These are phyloP conservation scores for Abramis brama DNA, from an alignment of 2,113 vertebrate species.

Conservation along the genomic window DNA sequence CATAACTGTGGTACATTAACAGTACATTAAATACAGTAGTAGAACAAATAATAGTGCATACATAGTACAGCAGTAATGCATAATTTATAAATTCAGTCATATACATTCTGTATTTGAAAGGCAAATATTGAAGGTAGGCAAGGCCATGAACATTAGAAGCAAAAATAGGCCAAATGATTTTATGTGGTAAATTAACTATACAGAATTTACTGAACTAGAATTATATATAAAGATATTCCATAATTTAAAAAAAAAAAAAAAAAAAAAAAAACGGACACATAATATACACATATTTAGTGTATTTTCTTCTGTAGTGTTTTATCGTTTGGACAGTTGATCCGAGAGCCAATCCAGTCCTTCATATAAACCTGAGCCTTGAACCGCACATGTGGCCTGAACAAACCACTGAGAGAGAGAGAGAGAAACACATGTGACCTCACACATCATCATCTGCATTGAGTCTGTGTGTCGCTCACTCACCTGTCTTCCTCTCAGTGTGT, in stretches of 20 bases:
- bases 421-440: background rate
- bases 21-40: background rate
- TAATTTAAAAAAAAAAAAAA: too few relatives aligned
- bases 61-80: background rate
- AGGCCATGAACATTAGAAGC: background rate
- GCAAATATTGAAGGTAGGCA: background rate
- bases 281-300: background rate
- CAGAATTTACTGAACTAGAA: background rate
- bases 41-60: background rate
- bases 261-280: background rate
- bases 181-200: background rate
- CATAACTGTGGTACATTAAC: background rate
- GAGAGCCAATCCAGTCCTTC: slow-evolving; percentile 91
- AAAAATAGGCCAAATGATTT: background rate
- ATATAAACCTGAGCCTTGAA: slow-evolving; percentile 87
- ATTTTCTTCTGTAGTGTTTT: slow-evolving; percentile 57
- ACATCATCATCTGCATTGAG: too few relatives aligned
- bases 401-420: slow-evolving; percentile 78
- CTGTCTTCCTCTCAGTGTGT: slow-evolving; percentile 77
- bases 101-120: background rate
- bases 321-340: slow-evolving; percentile 86
- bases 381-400: slow-evolving; percentile 86
- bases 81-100: background rate
- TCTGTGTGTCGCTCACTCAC: background rate
- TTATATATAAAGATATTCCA: background rate